A percentile compares a stretch with the other conserved stretches of the same genome.
phyloP scores from a whole-genome alignment of 37 sponge, comb jelly and placozoan species.

The Eunapius fragilis region DNA sequence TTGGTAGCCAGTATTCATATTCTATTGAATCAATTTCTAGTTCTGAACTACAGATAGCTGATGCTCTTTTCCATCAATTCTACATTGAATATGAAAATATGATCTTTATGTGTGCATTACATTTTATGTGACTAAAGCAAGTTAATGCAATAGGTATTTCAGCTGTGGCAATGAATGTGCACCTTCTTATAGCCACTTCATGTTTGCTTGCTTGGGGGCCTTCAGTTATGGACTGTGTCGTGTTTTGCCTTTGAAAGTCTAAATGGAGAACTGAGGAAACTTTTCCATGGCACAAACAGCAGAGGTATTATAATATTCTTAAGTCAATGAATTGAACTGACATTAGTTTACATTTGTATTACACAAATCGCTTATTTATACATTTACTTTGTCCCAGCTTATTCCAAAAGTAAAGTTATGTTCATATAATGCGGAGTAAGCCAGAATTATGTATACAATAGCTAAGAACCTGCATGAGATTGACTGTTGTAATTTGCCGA shows the following conservation, averaged over 20 bases:
- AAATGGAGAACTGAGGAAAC: conserved; percentile 32
- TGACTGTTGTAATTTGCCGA: no score
- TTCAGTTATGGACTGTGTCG: conserved; percentile 22
- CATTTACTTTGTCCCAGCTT: no score
- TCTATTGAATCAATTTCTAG: conserved; percentile 2
- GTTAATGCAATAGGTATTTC: background rate
- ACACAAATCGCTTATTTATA: no score
- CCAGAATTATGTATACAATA: no score
- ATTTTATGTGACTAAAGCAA: background rate
- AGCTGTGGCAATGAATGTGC: conserved; percentile 19
- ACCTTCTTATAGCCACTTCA: conserved; percentile 14
- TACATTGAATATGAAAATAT: background rate
- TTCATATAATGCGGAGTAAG: no score
- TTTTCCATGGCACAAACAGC: conserved; percentile 41
- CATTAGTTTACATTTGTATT: no score
- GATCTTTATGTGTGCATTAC: background rate
- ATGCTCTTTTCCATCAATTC: background rate
- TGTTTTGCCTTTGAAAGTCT: conserved; percentile 34
- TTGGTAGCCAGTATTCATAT: conserved; percentile 7
- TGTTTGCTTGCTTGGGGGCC: conserved; percentile 26
- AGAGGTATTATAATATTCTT: conserved; percentile 25
- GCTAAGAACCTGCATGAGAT: no score
- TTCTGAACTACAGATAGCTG: background rate
- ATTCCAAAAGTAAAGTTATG: no score
- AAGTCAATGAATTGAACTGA: background rate